Percentiles rank a stretch among this genome's conserved stretches.
Evolutionary conservation across 2,888 invertebrate genomes (phyloP).

Genomic region (Drosophila paramelanica): DNA sequence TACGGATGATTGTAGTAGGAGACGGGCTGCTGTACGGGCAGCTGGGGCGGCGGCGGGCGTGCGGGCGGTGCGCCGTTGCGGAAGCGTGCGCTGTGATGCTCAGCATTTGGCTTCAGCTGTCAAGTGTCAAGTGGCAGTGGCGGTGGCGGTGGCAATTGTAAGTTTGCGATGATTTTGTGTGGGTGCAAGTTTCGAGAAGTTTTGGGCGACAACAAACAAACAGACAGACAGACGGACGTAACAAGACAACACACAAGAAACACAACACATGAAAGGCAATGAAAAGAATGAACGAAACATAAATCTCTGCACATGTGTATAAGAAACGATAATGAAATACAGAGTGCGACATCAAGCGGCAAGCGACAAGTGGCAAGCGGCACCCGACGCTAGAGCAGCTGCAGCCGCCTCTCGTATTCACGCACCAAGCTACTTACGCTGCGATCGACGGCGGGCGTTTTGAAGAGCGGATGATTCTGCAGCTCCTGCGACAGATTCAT

Average conservation of each 20-base stretch:
- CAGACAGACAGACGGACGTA: slow-evolving; percentile 25
- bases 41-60: slow-evolving; percentile 66
- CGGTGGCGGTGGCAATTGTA: slow-evolving; percentile 48
- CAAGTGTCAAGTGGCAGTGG: slow-evolving; percentile 39
- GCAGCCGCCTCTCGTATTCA: slow-evolving; percentile 66
- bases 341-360: slow-evolving; percentile 16
- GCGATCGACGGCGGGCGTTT: slow-evolving; percentile 88
- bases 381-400: slow-evolving; percentile 31
- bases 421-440: slow-evolving; percentile 86
- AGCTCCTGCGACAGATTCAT: slow-evolving; percentile 87
- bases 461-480: slow-evolving; percentile 85
- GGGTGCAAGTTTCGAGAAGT: slow-evolving; percentile 51
- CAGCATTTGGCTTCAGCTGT: slow-evolving; percentile 82
- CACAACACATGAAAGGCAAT: slow-evolving; percentile 54
- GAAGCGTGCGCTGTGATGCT: slow-evolving; percentile 72
- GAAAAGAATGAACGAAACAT: slow-evolving; percentile 59
- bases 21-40: slow-evolving; percentile 34
- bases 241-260: slow-evolving; percentile 36
- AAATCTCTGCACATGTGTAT: slow-evolving; percentile 28
- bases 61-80: slow-evolving; percentile 62
- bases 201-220: slow-evolving; percentile 41
- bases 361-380: slow-evolving; percentile 14
- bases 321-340: slow-evolving; percentile 24
- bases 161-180: slow-evolving; percentile 53
- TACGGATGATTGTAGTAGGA: slow-evolving; percentile 83